Evolutionary conservation across 1,140 invertebrate genomes (phyloP).

Genomic region (Pseudomyrmex gracilis): DNA sequence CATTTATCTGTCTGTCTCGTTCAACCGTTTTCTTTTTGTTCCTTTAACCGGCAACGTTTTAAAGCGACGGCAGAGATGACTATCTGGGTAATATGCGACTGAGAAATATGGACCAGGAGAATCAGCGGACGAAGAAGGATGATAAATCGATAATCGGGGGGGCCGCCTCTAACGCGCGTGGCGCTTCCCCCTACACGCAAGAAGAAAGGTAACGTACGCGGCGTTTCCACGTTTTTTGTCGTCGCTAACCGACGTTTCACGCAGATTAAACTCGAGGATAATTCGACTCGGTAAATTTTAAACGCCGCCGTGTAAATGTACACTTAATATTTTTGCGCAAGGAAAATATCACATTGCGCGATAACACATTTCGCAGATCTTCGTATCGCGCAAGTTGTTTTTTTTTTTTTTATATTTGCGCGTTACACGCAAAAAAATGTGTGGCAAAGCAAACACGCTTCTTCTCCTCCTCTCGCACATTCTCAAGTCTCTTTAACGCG

Average conservation of each 20-base stretch:
- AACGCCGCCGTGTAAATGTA: not conserved
- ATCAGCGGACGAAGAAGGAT: conserved; percentile 31
- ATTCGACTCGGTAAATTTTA: conserved; percentile 1
- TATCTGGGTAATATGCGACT: conserved; percentile 44
- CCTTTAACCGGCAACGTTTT: conserved; percentile 17
- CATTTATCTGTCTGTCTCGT: conserved; percentile 1
- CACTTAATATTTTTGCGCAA: conserved; percentile 24
- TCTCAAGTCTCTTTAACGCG: no score
- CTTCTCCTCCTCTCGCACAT: no score
- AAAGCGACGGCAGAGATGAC: conserved; percentile 37
- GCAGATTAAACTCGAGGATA: conserved; percentile 16
- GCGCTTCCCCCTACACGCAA: conserved; percentile 17
- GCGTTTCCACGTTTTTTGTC: conserved; percentile 31
- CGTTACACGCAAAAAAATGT: not conserved
- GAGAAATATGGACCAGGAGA: conserved; percentile 29
- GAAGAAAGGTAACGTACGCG: conserved; percentile 24
- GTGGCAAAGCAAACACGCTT: no score
- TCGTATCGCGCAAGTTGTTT: not conserved
- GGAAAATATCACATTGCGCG: conserved; percentile 3
- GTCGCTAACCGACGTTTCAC: not conserved
- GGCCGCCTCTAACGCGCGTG: not conserved
- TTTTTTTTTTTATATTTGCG: not conserved
- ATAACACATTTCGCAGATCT: not conserved
- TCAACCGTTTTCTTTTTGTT: not conserved
- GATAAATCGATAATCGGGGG: conserved; percentile 55